Conservation (phyloP, 1,140 invertebrate species). For the Idris sp. region DNA sequence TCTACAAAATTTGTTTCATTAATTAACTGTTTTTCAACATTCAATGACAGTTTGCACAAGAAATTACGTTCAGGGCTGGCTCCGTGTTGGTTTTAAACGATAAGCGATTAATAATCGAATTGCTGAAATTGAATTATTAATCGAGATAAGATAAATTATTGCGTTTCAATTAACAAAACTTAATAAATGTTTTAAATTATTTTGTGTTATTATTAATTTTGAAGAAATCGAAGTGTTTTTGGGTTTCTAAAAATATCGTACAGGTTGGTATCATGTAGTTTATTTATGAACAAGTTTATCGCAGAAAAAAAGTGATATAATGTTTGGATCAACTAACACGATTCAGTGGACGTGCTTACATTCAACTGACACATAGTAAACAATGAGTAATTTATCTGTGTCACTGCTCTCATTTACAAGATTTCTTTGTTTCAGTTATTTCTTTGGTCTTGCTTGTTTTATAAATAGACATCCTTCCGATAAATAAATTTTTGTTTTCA, state of each 20-base stretch:
- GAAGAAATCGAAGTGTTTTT: no score
- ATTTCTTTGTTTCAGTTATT: conserved; percentile 44
- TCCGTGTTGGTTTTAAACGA: conserved; percentile 37
- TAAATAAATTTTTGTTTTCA: conserved; percentile 5
- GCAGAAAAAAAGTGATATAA: no score
- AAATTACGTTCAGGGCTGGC: conserved; percentile 35
- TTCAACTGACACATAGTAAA: conserved; percentile 9
- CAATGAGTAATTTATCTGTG: conserved; percentile 33
- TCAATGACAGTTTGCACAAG: conserved; percentile 28
- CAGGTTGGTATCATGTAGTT: no score
- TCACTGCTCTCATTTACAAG: conserved; percentile 27
- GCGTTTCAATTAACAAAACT: no score
- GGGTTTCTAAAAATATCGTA: no score
- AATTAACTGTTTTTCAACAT: conserved; percentile 10
- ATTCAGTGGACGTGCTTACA: conserved; percentile 1
- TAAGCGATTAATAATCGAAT: conserved; percentile 35
- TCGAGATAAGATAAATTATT: conserved; percentile 25
- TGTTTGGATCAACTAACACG: no score
- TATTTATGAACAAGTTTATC: no score
- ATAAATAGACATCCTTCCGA: conserved; percentile 17
- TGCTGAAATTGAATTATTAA: conserved; percentile 28
- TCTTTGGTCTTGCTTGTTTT: conserved; percentile 16
- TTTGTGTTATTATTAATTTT: no score
- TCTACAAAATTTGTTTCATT: conserved; percentile 8
- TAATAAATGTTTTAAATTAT: no score